Conservation (phyloP, 2,888 invertebrate species). For the Andrena haemorrhoa region DNA sequence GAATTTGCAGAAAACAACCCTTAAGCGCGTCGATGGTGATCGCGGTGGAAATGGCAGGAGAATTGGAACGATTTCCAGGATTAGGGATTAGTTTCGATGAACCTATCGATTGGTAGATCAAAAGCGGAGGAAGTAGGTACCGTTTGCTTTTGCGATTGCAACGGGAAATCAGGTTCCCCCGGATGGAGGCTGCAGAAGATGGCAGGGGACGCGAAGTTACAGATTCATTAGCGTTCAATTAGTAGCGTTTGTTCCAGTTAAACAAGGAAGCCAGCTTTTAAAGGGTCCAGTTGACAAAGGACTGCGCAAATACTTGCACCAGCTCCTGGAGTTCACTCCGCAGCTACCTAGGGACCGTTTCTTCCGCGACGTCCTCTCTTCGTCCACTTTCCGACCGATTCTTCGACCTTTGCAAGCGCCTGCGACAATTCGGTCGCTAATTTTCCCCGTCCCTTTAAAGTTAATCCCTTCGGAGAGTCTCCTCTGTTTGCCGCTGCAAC, state of each 20-base stretch:
- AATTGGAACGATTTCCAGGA: not conserved
- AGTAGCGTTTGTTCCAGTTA: conserved; percentile 80
- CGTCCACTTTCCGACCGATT: not conserved
- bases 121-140: no score
- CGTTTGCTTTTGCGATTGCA: not conserved
- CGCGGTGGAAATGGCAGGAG: not conserved
- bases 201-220: conserved; percentile 48
- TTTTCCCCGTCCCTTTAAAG: conserved; percentile 12
- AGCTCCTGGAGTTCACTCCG: conserved; percentile 63
- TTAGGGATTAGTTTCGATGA: no score
- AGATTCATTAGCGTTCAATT: conserved; percentile 84
- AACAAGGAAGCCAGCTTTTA: conserved; percentile 78
- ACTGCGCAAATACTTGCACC: conserved; percentile 75
- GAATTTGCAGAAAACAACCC: no score
- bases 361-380: not conserved
- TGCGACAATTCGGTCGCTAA: conserved; percentile 34
- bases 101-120: no score
- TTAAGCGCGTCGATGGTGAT: no score
- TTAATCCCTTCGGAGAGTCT: not conserved
- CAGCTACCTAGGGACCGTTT: conserved; percentile 31
- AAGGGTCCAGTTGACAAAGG: conserved; percentile 79
- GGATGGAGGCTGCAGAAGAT: conserved; percentile 20
- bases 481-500: conserved; percentile 2
- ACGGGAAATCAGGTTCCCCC: conserved; percentile 4
- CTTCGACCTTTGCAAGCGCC: conserved; percentile 25